Base-by-base conservation (phyloP, 2,113 vertebrate species). In the Atlantisia rogersi region DNA sequence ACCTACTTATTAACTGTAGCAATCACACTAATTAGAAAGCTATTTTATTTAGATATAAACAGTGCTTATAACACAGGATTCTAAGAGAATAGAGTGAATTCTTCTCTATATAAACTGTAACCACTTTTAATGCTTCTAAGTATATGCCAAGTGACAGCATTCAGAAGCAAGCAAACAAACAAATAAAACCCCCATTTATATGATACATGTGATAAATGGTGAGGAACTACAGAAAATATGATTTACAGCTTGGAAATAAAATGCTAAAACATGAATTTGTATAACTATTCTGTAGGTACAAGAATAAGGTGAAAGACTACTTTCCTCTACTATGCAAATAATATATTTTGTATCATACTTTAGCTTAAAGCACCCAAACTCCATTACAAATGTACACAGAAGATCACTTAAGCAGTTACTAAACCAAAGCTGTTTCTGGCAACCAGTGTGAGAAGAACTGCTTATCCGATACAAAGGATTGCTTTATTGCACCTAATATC, bases 81-180 rank as follows among this genome's bases (percentile, higher is more conserved):
- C 12, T 37, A 32, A 68, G 85, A 91, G 6, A 73, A 69, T 15
- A 2, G 2, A 44, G 9, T 56, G 12, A 5, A 59, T 82, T 85
- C 8, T 73, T 56, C 24, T 69, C 6, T 22, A 15, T 6, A 42
- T 35, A 31, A 79, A 40, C 26, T n/a, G 3, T 3, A 67, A 7
- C 16, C 1, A 44, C 13, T 63, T 73, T 83, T 64, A 77, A 20
- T 75, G 7, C 11, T 75, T 14, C 81, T 6, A 79, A 56, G 6
- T 50, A 28, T 25, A 48, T 3, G 0, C 3, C 9, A 86, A 70
- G 25, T n/a, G 0, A 48, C 2, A 2, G 4, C 26, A 80, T 70
- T 78, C 12, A 63, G 46, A 80, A 71, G 7, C 11, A 69, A 70
- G 22, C 3, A 68, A 84, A 25, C 24, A 24, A 50, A 22, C 1